Evolutionary conservation across 2,888 invertebrate genomes (phyloP).

Genomic region (Aspidapion aeneum): DNA sequence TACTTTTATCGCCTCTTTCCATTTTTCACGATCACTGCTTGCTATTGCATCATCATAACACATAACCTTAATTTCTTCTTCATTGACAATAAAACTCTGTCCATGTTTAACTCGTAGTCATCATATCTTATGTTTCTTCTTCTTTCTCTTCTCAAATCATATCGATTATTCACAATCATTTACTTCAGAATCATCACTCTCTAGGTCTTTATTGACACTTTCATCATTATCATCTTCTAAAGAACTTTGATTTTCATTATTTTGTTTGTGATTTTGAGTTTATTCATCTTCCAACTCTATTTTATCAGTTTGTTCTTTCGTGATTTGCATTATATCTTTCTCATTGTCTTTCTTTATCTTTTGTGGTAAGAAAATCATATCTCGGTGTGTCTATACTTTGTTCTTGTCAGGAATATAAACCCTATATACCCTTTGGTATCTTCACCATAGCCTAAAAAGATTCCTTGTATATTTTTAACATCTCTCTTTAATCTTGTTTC

Average conservation of each 20-base stretch:
- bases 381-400: not conserved
- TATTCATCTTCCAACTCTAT: not conserved
- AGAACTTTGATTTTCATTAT: not conserved
- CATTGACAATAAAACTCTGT: slow-evolving; percentile 4
- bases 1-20: not conserved
- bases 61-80: not conserved
- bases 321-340: not conserved
- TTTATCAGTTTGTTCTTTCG: not conserved
- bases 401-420: not conserved
- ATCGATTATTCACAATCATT: slow-evolving; percentile 1
- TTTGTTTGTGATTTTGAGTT: not conserved
- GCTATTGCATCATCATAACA: slow-evolving; percentile 7
- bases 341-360: not conserved
- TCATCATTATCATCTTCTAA: not conserved
- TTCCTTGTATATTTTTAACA: not conserved
- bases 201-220: not conserved
- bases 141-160: slow-evolving; percentile 4
- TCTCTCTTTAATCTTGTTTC: not conserved
- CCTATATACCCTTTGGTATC: not conserved
- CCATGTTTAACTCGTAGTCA: slow-evolving; percentile 5
- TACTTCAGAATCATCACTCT: not conserved
- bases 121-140: slow-evolving; percentile 1
- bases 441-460: not conserved
- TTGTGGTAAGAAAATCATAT: not conserved
- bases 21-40: not conserved